phyloP scores from a whole-genome alignment of 2,113 vertebrate genomes.

The Ranitomeya variabilis region DNA sequence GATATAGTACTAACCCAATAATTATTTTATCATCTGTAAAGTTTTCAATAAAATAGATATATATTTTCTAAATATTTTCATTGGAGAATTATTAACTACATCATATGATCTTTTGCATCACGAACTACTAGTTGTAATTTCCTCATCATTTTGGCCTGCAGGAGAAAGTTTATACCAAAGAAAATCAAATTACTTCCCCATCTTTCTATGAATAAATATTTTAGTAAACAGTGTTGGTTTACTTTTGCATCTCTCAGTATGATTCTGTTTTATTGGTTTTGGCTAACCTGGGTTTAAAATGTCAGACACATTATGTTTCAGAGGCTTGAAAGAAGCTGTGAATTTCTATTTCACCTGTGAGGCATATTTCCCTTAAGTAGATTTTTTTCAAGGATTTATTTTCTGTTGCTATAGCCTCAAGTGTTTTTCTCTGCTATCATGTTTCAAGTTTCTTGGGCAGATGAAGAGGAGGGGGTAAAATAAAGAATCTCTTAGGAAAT shows the following conservation, averaged over 20 bases:
- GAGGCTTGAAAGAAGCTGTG: background rate
- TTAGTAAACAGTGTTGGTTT: background rate
- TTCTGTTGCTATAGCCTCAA: slow-evolving; percentile 31
- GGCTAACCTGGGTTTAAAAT: slow-evolving; percentile 1
- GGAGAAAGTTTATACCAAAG: background rate
- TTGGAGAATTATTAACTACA: background rate
- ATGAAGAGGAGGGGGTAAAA: slow-evolving; percentile 11
- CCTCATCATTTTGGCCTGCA: background rate
- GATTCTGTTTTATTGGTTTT: background rate
- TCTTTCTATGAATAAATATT: slow-evolving; percentile 16
- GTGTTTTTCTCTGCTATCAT: slow-evolving; percentile 26
- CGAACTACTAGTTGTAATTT: background rate
- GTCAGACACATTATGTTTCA: slow-evolving; percentile 29
- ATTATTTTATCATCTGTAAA: too few species aligned
- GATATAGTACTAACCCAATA: too few species aligned
- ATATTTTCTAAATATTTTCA: too few species aligned
- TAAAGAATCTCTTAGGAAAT: background rate
- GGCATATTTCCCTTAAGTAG: slow-evolving; percentile 29
- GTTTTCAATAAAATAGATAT: too few species aligned
- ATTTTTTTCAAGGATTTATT: slow-evolving; percentile 43
- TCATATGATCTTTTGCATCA: background rate
- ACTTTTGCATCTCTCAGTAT: background rate
- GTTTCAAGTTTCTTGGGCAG: slow-evolving; percentile 17
- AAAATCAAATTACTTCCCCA: background rate
- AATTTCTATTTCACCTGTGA: slow-evolving; percentile 41